phyloP scores from a whole-genome alignment of 2,797 vertebrate species.

The Rhinoraja longicauda region DNA sequence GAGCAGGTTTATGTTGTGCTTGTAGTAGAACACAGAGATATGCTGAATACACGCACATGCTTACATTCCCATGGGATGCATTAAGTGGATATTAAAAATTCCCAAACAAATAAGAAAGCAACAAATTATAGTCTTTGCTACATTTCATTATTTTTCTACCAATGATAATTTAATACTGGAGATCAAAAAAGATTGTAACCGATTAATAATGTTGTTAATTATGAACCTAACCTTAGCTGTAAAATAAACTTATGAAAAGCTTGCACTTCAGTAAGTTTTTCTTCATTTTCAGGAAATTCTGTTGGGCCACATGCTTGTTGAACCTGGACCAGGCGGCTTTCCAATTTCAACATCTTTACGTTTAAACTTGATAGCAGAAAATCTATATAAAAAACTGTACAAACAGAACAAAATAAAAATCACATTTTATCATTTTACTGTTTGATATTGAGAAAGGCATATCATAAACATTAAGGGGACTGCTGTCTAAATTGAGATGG shows the following conservation, averaged over 20 bases:
- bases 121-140: neutral
- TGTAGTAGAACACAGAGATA: neutral
- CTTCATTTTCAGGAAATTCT: constrained; percentile 41
- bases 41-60: neutral
- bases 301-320: constrained; percentile 47
- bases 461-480: too few relatives aligned
- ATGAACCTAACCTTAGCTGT: constrained; percentile 40
- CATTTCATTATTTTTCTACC: neutral
- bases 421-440: neutral
- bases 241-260: constrained; percentile 40
- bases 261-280: constrained; percentile 42
- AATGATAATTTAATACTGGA: neutral
- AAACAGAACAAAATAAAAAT: neutral
- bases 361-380: neutral
- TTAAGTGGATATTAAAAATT: neutral
- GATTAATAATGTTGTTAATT: neutral
- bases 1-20: too few relatives aligned
- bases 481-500: too few relatives aligned
- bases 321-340: constrained; percentile 54
- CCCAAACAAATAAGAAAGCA: neutral
- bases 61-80: neutral
- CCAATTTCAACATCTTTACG: constrained; percentile 57
- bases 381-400: neutral
- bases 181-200: neutral
- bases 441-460: neutral